phyloP scores from a whole-genome alignment of 2,113 vertebrate genomes.

The Laticauda colubrina region DNA sequence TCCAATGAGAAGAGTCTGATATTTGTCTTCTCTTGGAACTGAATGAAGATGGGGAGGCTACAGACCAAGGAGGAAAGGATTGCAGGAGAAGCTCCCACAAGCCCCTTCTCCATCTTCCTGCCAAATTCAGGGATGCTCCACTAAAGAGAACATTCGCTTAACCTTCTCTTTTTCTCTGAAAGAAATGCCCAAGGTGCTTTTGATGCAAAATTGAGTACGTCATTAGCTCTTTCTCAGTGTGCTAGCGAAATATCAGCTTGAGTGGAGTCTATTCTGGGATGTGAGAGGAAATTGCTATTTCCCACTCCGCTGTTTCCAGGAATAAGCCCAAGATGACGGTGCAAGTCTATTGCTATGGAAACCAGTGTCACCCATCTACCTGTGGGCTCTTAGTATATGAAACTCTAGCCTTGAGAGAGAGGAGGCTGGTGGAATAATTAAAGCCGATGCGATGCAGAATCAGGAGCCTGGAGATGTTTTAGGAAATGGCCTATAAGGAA shows the following conservation, averaged over 20 bases:
- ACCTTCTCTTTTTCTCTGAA: background rate
- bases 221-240: constrained; percentile 31
- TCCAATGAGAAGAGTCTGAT: background rate
- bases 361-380: constrained; percentile 47
- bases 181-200: background rate
- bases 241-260: constrained; percentile 40
- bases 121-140: background rate
- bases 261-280: constrained; percentile 54
- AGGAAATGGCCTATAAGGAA: background rate
- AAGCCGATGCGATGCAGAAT: background rate
- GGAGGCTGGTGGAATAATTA: constrained; percentile 24
- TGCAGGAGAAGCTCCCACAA: background rate
- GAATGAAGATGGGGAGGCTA: background rate
- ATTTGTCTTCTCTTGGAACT: background rate
- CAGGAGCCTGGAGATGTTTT: background rate
- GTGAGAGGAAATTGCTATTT: constrained; percentile 45
- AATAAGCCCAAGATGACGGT: constrained; percentile 59
- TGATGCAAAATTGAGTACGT: constrained; percentile 28
- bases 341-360: constrained; percentile 62
- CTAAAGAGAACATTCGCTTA: background rate
- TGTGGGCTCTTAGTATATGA: constrained; percentile 30
- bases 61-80: background rate
- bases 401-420: constrained; percentile 45
- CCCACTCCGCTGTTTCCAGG: constrained; percentile 37
- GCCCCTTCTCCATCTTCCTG: background rate